Evolutionary conservation across 2,113 vertebrate species (phyloP).

Genomic region (Embiotoca jacksoni): DNA sequence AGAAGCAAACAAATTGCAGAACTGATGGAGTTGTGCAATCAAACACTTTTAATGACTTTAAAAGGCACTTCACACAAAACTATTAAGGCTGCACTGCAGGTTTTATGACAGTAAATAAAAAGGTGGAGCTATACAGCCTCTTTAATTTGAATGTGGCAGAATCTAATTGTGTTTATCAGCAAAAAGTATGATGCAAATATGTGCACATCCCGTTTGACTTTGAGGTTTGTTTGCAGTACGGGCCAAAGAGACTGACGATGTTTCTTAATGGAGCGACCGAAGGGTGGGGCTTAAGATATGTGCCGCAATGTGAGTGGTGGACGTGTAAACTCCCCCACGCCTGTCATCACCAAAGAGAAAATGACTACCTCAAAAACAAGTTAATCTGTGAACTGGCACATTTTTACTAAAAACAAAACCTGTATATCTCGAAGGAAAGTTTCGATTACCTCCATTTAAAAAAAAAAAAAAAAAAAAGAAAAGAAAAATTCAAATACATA

Average conservation of each 20-base stretch:
- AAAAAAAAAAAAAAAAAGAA: too few relatives aligned
- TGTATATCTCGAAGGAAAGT: background rate
- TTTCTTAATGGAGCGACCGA: conserved; percentile 10
- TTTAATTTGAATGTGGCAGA: background rate
- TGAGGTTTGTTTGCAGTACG: conserved; percentile 58
- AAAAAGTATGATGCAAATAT: conserved; percentile 9
- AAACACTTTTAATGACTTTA: too few relatives aligned
- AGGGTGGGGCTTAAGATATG: conserved; percentile 10
- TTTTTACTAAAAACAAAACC: conserved; percentile 12
- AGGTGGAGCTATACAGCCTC: background rate
- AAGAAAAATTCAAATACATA: background rate
- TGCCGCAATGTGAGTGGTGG: conserved; percentile 58
- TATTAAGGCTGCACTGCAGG: too few relatives aligned
- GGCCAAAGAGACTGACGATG: background rate
- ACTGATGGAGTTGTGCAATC: too few relatives aligned
- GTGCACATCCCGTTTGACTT: conserved; percentile 55
- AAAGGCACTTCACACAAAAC: too few relatives aligned
- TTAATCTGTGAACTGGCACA: conserved; percentile 35
- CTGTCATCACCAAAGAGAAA: conserved; percentile 23
- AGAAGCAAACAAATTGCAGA: too few relatives aligned
- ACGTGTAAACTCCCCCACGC: conserved; percentile 38
- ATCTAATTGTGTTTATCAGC: conserved; percentile 10
- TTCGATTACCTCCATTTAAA: too few relatives aligned
- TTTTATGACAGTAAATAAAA: background rate
- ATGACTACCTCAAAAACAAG: conserved; percentile 47